Evolutionary conservation across 2,797 vertebrate species (phyloP).

Genomic region (Threskiornis aethiopicus): DNA sequence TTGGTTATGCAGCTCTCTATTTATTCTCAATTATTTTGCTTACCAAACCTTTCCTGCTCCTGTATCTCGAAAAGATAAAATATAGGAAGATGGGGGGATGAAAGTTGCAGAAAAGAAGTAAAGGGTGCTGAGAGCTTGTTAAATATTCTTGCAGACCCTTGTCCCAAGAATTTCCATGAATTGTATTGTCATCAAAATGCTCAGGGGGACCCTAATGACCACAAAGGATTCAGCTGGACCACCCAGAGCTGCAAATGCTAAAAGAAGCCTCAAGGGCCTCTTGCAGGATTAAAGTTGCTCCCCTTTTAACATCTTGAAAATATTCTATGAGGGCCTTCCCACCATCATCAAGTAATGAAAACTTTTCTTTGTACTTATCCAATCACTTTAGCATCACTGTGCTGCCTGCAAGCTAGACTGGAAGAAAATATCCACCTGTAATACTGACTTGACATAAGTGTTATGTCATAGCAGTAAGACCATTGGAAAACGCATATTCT

Average conservation of each 20-base stretch:
- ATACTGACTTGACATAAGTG: not conserved
- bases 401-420: not conserved
- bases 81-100: not conserved
- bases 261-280: constrained; percentile 35
- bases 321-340: constrained; percentile 8
- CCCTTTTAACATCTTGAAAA: constrained; percentile 30
- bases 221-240: constrained; percentile 49
- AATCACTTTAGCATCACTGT: not conserved
- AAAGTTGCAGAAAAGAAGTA: not conserved
- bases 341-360: constrained; percentile 28
- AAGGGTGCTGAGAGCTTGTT: not conserved
- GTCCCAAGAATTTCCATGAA: constrained; percentile 37
- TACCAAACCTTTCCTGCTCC: not conserved
- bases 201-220: not conserved
- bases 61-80: not conserved
- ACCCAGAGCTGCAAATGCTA: constrained; percentile 33
- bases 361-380: not conserved
- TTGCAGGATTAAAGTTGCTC: constrained; percentile 56
- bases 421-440: not conserved
- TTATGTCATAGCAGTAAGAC: not conserved
- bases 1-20: not conserved
- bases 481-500: not conserved
- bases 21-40: not conserved
- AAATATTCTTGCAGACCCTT: not conserved
- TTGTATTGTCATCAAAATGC: constrained; percentile 29